Base-by-base conservation (phyloP, 1,140 invertebrate genomes). In the Heliconius hermathena region DNA sequence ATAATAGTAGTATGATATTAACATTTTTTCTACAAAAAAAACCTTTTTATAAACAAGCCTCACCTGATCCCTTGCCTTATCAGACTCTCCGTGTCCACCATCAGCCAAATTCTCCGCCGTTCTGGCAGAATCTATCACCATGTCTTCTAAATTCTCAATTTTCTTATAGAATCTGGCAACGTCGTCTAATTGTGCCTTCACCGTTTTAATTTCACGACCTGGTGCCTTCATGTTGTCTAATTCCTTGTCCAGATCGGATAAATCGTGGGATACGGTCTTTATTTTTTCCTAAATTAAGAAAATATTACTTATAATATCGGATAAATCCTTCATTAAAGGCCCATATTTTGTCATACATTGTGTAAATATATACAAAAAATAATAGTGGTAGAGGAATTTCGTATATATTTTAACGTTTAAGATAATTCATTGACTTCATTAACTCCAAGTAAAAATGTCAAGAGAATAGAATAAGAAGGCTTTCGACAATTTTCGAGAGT, bases 121-220 rank as follows among this genome's bases (percentile, higher is more conserved):
- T 26, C 95, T 92, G n/a, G 97, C 96, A 0, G 97, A 95, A 82
- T 97, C 96, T 9, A 95, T 95, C 1, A 99, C 95, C 60, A 97
- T 96, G 83, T 97, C 96, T 22, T 96, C 96, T 16, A 97, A 95
- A 16, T 96, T 95, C 81, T 95, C 96, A 77, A 98, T 88, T 83
- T 97, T 97, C 71, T 95, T 95, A 66, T 97, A 95, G 82, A 98
- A 96, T 72, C 95, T 96, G 36, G 94, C 95, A 1, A 98, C 95
- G 82, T 99, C 98, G 66, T 98, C 97, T 29, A 98, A 95, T 91
- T 99, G 98, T n/a, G 92, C 94, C 49, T 97, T 95, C 0, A 99
- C 97, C 1, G 96, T 97, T 87, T 98, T 97, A 29, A 99, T 96
- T 88, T 99, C 98, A 29, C 98, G 95, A 8, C 96, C 98, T 1